These are phyloP conservation scores for Heterotis niloticus DNA, from an alignment of 2,113 vertebrate genomes.

Conservation along the genomic window DNA sequence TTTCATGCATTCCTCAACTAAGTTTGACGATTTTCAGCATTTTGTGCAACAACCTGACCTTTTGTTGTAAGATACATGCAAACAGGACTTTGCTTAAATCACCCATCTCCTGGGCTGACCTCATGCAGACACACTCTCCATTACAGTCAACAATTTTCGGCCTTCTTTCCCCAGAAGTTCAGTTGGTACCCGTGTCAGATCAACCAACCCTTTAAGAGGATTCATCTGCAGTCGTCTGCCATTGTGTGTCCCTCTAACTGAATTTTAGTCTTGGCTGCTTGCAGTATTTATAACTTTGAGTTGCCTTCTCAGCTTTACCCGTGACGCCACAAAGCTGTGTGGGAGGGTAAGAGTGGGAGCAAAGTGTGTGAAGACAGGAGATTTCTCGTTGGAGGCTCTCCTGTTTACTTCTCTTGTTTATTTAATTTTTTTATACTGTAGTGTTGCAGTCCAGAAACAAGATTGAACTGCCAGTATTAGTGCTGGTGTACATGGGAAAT, in stretches of 20 bases:
- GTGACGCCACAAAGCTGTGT: constrained; percentile 23
- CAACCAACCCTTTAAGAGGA: not conserved
- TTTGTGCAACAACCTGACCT: no score
- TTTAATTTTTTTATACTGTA: constrained; percentile 1
- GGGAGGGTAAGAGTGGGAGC: not conserved
- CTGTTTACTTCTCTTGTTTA: not conserved
- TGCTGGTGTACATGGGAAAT: no score
- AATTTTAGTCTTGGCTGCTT: not conserved
- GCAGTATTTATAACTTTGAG: constrained; percentile 22
- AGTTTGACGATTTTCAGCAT: no score
- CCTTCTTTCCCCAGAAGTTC: not conserved
- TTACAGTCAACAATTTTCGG: not conserved
- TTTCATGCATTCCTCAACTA: no score
- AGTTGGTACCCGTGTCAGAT: not conserved
- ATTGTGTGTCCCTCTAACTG: not conserved
- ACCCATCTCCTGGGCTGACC: no score
- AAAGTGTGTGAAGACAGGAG: not conserved
- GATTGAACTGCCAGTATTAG: not conserved
- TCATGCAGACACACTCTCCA: no score
- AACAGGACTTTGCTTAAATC: no score
- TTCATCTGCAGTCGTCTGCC: not conserved
- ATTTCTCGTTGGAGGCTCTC: constrained; percentile 4
- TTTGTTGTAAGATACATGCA: no score
- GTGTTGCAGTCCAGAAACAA: constrained; percentile 1
- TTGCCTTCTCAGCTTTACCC: constrained; percentile 12